Conservation (phyloP, 1,140 invertebrate genomes). For the Sminthurides bifidus region DNA sequence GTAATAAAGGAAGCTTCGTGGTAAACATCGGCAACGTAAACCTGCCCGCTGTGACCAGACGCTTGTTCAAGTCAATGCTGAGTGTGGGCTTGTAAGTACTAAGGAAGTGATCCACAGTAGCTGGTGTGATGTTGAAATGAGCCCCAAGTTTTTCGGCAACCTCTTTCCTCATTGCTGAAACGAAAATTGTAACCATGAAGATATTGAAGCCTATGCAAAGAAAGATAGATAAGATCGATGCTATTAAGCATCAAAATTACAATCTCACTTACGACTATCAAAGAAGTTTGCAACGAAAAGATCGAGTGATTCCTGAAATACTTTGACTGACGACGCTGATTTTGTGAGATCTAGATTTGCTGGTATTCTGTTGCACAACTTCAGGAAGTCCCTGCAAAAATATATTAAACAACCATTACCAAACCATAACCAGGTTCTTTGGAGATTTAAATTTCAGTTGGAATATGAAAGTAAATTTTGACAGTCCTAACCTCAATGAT, state of each 20-base stretch:
- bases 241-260: too few relatives aligned
- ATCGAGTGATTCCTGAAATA: constrained; percentile 82
- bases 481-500: constrained; percentile 17
- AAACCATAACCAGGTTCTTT: background rate
- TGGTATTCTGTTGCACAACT: constrained; percentile 72
- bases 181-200: too few relatives aligned
- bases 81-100: constrained; percentile 66
- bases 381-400: constrained; percentile 72
- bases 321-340: constrained; percentile 56
- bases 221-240: constrained; percentile 14
- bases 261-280: constrained; percentile 38
- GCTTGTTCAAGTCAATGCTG: constrained; percentile 37
- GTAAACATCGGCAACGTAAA: constrained; percentile 37
- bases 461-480: constrained; percentile 8
- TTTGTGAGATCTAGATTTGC: constrained; percentile 61
- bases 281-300: constrained; percentile 70
- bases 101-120: constrained; percentile 69
- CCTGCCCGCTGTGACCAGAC: constrained; percentile 46
- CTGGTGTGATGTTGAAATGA: constrained; percentile 69
- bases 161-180: constrained; percentile 41
- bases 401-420: constrained; percentile 33
- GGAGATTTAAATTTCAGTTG: background rate
- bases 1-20: too few relatives aligned
- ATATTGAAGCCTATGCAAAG: too few relatives aligned
- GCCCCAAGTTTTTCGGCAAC: constrained; percentile 61